Percentiles rank a stretch among this genome's conserved stretches.
Evolutionary conservation across 1,140 invertebrate genomes (phyloP).

Genomic region (Drosophila eugracilis): DNA sequence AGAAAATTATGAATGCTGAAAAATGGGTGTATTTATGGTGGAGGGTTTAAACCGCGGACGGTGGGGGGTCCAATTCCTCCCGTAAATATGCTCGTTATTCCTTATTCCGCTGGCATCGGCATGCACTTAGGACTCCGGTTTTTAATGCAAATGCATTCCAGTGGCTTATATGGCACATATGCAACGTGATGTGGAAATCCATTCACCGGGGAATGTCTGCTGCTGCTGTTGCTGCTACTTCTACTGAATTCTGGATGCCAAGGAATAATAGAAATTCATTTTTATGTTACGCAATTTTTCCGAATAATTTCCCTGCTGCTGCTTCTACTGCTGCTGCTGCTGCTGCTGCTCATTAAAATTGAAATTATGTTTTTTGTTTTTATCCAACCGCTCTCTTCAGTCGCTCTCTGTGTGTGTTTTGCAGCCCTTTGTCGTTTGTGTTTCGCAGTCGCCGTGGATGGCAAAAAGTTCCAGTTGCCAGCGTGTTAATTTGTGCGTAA

Average conservation of each 20-base stretch:
- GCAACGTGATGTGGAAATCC: constrained; percentile 44
- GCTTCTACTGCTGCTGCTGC: no score
- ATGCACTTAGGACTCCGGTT: constrained; percentile 26
- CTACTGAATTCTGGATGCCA: no score
- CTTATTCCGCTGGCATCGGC: constrained; percentile 37
- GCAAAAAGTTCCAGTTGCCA: constrained; percentile 68
- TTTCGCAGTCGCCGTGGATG: constrained; percentile 52
- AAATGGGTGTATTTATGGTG: constrained; percentile 5
- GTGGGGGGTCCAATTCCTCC: not conserved
- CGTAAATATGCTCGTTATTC: constrained; percentile 18
- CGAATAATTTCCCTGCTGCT: constrained; percentile 36
- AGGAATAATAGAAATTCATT: constrained; percentile 49
- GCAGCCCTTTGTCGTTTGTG: constrained; percentile 65
- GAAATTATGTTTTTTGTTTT: constrained; percentile 70
- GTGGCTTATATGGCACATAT: constrained; percentile 29
- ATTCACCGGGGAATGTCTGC: constrained; percentile 33
- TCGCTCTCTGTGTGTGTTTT: constrained; percentile 8
- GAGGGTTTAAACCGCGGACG: not conserved
- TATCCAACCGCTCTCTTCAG: constrained; percentile 5
- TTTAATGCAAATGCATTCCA: constrained; percentile 41
- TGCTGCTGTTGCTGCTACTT: constrained; percentile 5
- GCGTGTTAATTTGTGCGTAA: constrained; percentile 81
- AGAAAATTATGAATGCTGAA: constrained; percentile 41
- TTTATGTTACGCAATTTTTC: constrained; percentile 46
- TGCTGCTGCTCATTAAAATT: constrained; percentile 72